Evolutionary conservation across 1,140 invertebrate species (phyloP).

Genomic region (Medauroidea extradentata): DNA sequence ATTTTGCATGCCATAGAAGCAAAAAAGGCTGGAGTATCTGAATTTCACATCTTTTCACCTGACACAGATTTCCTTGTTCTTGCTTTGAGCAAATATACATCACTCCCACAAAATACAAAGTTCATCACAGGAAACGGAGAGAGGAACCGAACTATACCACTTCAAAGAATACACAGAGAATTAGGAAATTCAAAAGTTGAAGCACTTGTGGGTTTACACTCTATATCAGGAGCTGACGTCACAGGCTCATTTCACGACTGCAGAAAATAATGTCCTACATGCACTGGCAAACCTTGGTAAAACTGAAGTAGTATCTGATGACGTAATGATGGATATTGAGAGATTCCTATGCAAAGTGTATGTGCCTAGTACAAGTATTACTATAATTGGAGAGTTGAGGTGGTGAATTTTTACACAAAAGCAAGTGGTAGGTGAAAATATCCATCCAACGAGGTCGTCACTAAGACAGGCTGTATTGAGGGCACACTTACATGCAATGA

Average conservation of each 20-base stretch:
- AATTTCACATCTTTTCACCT: neutral
- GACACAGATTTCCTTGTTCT: conserved; percentile 9
- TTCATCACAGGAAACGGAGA: neutral
- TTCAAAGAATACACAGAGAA: neutral
- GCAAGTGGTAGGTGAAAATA: neutral
- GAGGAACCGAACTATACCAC: neutral
- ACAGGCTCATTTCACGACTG: neutral
- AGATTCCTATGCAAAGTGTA: conserved; percentile 4
- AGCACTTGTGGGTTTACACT: conserved; percentile 2
- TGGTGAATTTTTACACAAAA: conserved; percentile 10
- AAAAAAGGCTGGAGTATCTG: neutral
- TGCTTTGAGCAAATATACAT: neutral
- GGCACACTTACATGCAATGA: too few relatives aligned
- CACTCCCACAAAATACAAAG: conserved; percentile 1
- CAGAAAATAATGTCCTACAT: neutral
- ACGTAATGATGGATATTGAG: neutral
- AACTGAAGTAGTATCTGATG: neutral
- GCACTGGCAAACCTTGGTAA: conserved; percentile 1
- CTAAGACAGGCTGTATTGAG: too few relatives aligned
- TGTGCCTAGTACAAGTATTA: conserved; percentile 1
- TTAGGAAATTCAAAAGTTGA: neutral
- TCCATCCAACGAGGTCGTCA: conserved; percentile 6
- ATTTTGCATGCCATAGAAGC: conserved; percentile 4
- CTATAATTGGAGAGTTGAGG: neutral
- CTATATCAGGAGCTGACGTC: neutral